Base-by-base conservation (phyloP, 2,888 invertebrate genomes). In the Ophion ellenae region DNA sequence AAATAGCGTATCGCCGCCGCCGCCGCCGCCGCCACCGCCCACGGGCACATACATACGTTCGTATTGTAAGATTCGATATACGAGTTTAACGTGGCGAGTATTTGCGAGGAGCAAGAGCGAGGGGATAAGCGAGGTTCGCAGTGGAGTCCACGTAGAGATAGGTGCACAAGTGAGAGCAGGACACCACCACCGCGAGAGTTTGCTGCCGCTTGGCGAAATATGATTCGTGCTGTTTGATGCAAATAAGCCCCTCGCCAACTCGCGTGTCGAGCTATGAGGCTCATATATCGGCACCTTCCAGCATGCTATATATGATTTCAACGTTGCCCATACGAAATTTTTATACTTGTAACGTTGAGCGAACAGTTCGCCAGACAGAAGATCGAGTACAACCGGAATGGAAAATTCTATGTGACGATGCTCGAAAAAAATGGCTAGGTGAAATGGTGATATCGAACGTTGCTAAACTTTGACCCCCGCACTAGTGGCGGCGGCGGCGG, bases 201-300 rank as follows among this genome's bases (percentile, higher is more conserved):
- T 20, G 40, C 73, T 32, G 32, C 40, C 9, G 6, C 40, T 73
- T 73, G 24, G 73, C 61, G 73, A 73, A 73, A 73, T 73, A 73
- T 73, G 73, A 73, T 61, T 61, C 73, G 73, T 73, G 73, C 73
- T 40, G 73, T 73, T 40, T 20, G 59, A 73, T 73, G 73, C 20
- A 73, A 73, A 73, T 73, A 73, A 59, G 61, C 61, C 40, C 40
- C 59, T 73, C 20, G 73, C 28, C 32, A 71, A 71, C 70, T 73
- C 70, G 7, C 61, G 9, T 61, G 32, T 57, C 59, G 24, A 40
- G 71, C n/a, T 57, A 7, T 7, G 20, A 6, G 28, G 20, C 11
- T 36, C 11, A 11, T 61, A 4, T 32, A 4, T 32, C 32, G 32
- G 3, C 32, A 32, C 32, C 32, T 32, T 28, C 11, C 59, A 10